phyloP scores from a whole-genome alignment of 2,888 invertebrate genomes.

The Eudemis profundana region DNA sequence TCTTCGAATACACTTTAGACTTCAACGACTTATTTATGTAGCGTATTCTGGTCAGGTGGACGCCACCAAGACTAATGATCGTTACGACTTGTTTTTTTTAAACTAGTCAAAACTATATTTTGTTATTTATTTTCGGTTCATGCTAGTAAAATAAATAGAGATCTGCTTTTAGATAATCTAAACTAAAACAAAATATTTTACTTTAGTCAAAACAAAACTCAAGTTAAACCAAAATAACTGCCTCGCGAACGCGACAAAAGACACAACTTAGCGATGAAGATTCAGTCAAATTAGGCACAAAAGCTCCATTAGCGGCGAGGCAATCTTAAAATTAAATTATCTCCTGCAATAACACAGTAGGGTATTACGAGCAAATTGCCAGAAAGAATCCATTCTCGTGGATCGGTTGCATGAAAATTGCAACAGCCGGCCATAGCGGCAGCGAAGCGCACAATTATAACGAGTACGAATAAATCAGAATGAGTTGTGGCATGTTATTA shows the following conservation, averaged over 20 bases:
- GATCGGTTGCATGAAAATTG: constrained; percentile 82
- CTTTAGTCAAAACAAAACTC: neutral
- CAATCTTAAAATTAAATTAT: constrained; percentile 70
- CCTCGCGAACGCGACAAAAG: constrained; percentile 54
- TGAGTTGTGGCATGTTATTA: constrained; percentile 85
- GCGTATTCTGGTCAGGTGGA: constrained; percentile 48
- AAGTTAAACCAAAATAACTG: constrained; percentile 11
- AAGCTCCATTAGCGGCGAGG: constrained; percentile 64
- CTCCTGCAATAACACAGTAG: constrained; percentile 64
- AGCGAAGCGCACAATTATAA: constrained; percentile 84
- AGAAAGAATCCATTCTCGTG: constrained; percentile 79
- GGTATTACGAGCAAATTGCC: constrained; percentile 74
- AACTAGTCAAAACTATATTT: neutral
- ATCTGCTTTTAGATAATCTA: neutral
- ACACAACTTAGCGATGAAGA: constrained; percentile 51
- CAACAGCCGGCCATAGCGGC: constrained; percentile 79
- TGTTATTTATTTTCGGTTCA: neutral
- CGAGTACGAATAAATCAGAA: constrained; percentile 84
- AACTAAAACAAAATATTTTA: neutral
- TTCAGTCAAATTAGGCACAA: constrained; percentile 60
- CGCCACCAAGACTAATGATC: neutral
- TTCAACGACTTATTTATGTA: constrained; percentile 53
- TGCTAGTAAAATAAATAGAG: neutral
- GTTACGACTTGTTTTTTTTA: constrained; percentile 3
- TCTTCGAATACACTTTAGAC: constrained; percentile 9